Conservation (phyloP, 2,797 vertebrate species). For the Heliangelus exortis region DNA sequence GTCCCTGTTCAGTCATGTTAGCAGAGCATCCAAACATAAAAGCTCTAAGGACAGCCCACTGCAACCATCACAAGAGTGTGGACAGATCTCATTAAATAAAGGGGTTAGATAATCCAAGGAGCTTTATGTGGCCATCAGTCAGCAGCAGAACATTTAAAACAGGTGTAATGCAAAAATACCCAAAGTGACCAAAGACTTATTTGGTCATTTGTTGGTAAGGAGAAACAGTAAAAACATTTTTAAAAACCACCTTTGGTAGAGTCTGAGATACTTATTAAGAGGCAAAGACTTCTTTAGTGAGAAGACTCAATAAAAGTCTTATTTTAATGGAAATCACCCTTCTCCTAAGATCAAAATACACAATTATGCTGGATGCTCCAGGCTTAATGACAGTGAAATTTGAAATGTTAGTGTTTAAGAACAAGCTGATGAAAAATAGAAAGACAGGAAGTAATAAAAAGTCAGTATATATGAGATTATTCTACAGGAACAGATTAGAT, state of each 20-base stretch:
- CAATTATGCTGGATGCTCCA: background rate
- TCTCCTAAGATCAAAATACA: background rate
- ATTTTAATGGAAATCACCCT: conserved; percentile 10
- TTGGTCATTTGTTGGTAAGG: background rate
- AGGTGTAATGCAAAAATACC: background rate
- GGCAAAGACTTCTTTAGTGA: background rate
- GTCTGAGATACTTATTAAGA: background rate
- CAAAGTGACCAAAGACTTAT: background rate
- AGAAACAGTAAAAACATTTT: background rate
- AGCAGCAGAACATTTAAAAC: background rate
- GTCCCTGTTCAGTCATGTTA: background rate
- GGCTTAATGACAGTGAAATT: background rate
- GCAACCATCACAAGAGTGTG: background rate
- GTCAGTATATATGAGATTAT: background rate
- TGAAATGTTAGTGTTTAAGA: background rate
- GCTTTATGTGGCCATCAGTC: too few relatives aligned
- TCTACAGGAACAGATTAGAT: background rate
- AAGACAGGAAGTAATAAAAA: background rate
- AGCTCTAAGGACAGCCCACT: background rate
- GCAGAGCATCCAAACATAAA: background rate
- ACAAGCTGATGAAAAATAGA: background rate
- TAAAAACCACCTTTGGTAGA: background rate
- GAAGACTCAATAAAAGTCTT: background rate
- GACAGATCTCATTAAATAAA: background rate
- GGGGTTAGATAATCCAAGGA: background rate